These are phyloP conservation scores for Aegotheles bennettii DNA, from an alignment of 2,113 vertebrate genomes.

Conservation along the genomic window DNA sequence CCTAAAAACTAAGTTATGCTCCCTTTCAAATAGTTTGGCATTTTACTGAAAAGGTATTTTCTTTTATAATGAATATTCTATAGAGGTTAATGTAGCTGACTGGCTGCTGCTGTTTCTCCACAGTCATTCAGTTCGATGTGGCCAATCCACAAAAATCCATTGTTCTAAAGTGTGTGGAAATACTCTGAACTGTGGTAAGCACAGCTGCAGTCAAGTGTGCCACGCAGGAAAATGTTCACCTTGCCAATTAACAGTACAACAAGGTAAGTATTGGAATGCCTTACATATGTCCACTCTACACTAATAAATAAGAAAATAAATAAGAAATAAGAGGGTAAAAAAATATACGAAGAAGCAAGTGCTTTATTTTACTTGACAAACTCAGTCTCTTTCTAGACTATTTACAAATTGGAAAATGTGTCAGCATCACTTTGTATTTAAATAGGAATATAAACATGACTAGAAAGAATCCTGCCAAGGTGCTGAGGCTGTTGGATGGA, in stretches of 20 bases:
- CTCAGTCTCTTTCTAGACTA: not conserved
- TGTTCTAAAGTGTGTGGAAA: constrained; percentile 86
- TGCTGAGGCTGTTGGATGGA: not conserved
- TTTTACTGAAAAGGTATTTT: not conserved
- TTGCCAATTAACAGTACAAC: constrained; percentile 84
- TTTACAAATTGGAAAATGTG: not conserved
- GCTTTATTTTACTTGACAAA: not conserved
- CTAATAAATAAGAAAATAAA: too few relatives aligned
- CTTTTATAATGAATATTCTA: not conserved
- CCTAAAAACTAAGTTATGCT: not conserved
- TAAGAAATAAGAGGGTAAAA: not conserved
- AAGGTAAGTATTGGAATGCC: constrained; percentile 74
- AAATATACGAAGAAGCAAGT: not conserved
- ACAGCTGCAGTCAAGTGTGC: constrained; percentile 88
- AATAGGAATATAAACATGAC: not conserved
- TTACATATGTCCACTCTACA: not conserved
- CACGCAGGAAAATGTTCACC: constrained; percentile 86
- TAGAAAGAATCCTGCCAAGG: not conserved
- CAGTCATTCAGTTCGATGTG: constrained; percentile 94
- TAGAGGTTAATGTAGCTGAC: not conserved
- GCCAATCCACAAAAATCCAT: constrained; percentile 81
- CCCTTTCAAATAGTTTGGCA: not conserved
- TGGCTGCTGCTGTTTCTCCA: constrained; percentile 5
- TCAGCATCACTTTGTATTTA: not conserved
- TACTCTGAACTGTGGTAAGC: constrained; percentile 86